Conservation (phyloP, 2,113 vertebrate genomes). For the Scolopax mira region DNA sequence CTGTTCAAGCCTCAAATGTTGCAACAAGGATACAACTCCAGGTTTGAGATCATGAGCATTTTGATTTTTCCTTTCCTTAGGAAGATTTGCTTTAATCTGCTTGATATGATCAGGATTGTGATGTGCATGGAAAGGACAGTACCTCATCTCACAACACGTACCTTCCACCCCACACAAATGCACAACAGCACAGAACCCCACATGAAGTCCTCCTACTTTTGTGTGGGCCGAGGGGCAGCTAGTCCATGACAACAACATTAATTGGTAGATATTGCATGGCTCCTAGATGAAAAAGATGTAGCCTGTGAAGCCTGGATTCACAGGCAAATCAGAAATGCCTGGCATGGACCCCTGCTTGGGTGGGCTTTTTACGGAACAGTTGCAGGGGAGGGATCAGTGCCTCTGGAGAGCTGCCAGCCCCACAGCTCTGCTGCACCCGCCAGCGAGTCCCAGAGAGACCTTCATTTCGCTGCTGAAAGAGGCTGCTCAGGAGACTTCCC, state of each 20-base stretch:
- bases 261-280: constrained; percentile 23
- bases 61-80: not conserved
- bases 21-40: not conserved
- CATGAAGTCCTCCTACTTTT: not conserved
- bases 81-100: not conserved
- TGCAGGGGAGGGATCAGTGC: not conserved
- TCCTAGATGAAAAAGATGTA: constrained; percentile 36
- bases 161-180: not conserved
- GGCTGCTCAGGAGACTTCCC: not conserved
- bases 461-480: not conserved
- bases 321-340: constrained; percentile 53
- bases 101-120: not conserved
- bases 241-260: constrained; percentile 23
- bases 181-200: not conserved
- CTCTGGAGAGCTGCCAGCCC: constrained; percentile 5
- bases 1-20: constrained; percentile 23
- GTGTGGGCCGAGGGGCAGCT: constrained; percentile 42
- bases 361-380: constrained; percentile 14
- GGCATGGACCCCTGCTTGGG: constrained; percentile 49
- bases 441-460: not conserved
- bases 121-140: not conserved
- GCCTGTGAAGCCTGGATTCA: constrained; percentile 10
- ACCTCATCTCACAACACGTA: not conserved
- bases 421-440: not conserved
- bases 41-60: not conserved